phyloP scores from a whole-genome alignment of 2,797 vertebrate genomes.

The Sebastes aleutianus region DNA sequence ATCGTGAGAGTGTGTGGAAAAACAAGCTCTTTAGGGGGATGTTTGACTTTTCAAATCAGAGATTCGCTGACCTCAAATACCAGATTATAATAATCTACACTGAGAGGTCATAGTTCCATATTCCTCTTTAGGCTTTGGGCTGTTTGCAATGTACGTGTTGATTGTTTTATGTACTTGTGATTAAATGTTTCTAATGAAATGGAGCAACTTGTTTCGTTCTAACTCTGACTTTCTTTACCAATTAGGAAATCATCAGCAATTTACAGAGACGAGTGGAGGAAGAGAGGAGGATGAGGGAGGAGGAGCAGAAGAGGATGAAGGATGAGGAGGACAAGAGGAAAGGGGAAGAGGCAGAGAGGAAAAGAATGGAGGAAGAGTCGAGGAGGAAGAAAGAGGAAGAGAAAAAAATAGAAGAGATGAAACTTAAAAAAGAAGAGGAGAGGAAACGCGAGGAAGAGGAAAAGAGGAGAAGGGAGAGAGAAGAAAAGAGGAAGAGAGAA shows the following conservation, averaged over 20 bases:
- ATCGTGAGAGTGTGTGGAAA: neutral
- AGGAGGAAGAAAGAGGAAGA: conserved; percentile 58
- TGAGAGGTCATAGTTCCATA: neutral
- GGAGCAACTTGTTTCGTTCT: neutral
- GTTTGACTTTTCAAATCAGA: neutral
- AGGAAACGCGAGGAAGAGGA: conserved; percentile 20
- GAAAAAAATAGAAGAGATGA: neutral
- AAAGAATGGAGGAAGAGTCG: conserved; percentile 62
- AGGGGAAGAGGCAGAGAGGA: conserved; percentile 68
- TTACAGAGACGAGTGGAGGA: conserved; percentile 83
- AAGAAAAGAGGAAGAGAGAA: conserved; percentile 22
- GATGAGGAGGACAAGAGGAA: conserved; percentile 63
- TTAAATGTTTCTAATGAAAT: neutral
- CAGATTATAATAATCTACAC: neutral
- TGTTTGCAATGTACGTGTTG: neutral
- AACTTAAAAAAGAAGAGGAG: conserved; percentile 15
- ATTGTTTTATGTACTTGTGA: neutral
- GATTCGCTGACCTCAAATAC: neutral
- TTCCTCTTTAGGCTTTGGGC: neutral
- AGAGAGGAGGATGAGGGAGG: conserved; percentile 77
- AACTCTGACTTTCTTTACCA: neutral
- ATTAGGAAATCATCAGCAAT: conserved; percentile 83
- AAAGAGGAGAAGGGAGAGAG: conserved; percentile 27
- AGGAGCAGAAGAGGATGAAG: conserved; percentile 65
- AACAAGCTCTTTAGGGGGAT: no score